Conservation (phyloP, 2,888 invertebrate species). For the Ichneumoninae sp. region DNA sequence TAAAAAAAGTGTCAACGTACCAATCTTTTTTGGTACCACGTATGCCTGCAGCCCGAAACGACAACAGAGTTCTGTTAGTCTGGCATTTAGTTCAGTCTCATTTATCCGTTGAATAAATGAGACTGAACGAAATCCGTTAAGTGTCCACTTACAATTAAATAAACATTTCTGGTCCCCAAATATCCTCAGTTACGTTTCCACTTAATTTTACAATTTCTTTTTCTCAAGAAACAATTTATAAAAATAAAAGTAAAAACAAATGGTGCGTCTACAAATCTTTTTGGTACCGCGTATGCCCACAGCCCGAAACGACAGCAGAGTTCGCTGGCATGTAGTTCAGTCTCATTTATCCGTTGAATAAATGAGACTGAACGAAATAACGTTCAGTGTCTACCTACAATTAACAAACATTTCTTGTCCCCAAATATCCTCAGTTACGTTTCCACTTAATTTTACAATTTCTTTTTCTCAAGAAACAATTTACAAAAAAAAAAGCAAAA, state of each 20-base stretch:
- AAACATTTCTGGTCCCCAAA: no score
- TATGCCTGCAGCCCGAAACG: neutral
- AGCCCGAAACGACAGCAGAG: neutral
- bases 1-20: neutral
- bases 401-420: no score
- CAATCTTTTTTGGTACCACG: neutral
- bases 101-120: conserved; percentile 18
- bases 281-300: neutral
- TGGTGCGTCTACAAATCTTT: neutral
- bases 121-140: no score
- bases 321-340: conserved; percentile 8
- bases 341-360: conserved; percentile 25
- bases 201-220: no score
- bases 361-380: neutral
- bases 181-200: no score
- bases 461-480: no score
- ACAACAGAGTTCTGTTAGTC: neutral
- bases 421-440: no score
- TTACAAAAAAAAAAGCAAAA: neutral
- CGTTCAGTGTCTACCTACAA: no score
- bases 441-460: no score
- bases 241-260: neutral
- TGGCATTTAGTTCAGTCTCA: conserved; percentile 20
- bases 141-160: no score
- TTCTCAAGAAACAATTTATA: no score